These are phyloP conservation scores for Chloroceryle inda DNA, from an alignment of 2,797 vertebrate genomes.

Conservation along the genomic window DNA sequence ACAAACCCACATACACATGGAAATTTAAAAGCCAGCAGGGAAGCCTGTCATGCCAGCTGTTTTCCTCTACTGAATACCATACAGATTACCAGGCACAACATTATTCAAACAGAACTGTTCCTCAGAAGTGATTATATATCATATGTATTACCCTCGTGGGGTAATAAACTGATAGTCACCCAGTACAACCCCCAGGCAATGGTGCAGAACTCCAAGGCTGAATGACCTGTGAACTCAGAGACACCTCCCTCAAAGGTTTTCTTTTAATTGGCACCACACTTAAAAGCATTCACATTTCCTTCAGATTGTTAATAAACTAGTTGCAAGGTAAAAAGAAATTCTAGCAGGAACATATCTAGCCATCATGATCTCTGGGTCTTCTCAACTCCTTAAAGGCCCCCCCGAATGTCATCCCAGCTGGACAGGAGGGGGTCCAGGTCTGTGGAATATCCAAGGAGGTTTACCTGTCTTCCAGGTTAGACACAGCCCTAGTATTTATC, in stretches of 20 bases:
- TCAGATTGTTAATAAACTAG: not conserved
- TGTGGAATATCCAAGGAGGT: not conserved
- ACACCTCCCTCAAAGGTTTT: not conserved
- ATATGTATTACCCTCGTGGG: not conserved
- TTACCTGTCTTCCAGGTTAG: not conserved
- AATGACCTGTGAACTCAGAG: not conserved
- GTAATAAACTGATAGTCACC: not conserved
- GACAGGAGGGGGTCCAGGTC: not conserved
- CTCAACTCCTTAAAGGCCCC: not conserved
- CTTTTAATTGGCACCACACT: not conserved
- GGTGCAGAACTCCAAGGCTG: not conserved
- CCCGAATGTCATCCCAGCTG: not conserved
- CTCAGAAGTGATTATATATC: not conserved
- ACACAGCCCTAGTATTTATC: not conserved
- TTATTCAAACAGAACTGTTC: not conserved
- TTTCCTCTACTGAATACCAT: not conserved
- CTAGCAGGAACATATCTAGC: not conserved
- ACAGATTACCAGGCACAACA: not conserved
- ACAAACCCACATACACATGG: not conserved
- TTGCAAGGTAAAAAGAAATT: not conserved
- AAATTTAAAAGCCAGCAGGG: not conserved
- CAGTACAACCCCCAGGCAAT: fast-evolving
- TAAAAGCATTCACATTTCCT: not conserved
- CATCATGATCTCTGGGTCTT: not conserved
- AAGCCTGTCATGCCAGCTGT: not conserved